Percentiles rank a stretch among this genome's conserved stretches.
phyloP scores from a whole-genome alignment of 2,888 invertebrate species.

The Andricus quercusramuli region DNA sequence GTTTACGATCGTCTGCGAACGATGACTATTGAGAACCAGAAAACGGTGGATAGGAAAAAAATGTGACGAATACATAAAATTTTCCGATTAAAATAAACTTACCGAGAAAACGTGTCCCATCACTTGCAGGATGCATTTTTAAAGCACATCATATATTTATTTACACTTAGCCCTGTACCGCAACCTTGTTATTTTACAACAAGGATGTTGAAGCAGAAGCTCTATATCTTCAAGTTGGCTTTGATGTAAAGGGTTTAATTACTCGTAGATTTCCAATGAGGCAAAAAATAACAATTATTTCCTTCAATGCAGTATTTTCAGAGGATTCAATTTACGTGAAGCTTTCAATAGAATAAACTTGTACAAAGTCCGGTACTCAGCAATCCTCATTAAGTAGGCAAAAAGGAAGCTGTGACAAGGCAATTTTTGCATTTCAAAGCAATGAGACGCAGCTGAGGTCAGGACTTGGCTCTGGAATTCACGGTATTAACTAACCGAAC shows the following conservation, averaged over 20 bases:
- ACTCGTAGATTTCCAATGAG: background rate
- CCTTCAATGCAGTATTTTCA: background rate
- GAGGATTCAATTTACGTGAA: background rate
- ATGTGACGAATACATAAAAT: background rate
- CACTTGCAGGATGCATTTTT: background rate
- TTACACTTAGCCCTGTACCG: background rate
- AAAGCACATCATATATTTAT: background rate
- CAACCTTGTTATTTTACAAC: background rate
- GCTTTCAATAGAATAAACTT: slow-evolving; percentile 14
- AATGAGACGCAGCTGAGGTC: background rate
- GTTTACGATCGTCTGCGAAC: slow-evolving; percentile 66
- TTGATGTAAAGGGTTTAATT: slow-evolving; percentile 11
- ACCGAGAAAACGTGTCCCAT: background rate
- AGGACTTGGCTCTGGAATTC: slow-evolving; percentile 53
- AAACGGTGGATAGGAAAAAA: background rate
- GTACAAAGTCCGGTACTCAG: background rate
- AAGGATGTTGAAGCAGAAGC: background rate
- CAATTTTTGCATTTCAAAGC: slow-evolving; percentile 36
- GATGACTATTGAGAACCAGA: slow-evolving; percentile 41
- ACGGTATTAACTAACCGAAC: slow-evolving; percentile 72
- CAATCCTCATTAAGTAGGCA: slow-evolving; percentile 11
- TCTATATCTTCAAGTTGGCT: background rate
- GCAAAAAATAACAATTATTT: slow-evolving; percentile 12
- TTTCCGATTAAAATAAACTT: background rate
- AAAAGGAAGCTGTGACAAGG: slow-evolving; percentile 24